Evolutionary conservation across 2,797 vertebrate genomes (phyloP).

Genomic region (Rhynchonycteris naso): DNA sequence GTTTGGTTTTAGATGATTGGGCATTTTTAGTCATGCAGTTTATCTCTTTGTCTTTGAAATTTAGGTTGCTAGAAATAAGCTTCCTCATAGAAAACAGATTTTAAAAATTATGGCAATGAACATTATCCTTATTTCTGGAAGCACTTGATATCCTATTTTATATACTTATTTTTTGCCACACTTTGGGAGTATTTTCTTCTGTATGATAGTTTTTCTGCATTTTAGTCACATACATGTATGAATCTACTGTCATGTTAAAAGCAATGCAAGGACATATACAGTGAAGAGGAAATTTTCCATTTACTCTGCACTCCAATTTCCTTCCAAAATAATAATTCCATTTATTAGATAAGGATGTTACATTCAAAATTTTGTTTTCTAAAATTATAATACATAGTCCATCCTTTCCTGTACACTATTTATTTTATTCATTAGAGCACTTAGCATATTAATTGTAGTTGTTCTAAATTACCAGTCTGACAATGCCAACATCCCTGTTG

Average conservation of each 20-base stretch:
- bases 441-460: not conserved
- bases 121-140: not conserved
- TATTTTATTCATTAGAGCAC: not conserved
- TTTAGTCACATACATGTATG: not conserved
- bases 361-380: not conserved
- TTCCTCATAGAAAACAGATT: not conserved
- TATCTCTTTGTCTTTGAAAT: not conserved
- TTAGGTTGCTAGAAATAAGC: not conserved
- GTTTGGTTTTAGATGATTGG: not conserved
- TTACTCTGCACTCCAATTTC: not conserved
- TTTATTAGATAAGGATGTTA: not conserved
- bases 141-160: not conserved
- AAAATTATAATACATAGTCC: not conserved
- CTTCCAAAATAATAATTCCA: not conserved
- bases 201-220: not conserved
- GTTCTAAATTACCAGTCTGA: not conserved
- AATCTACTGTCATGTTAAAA: not conserved
- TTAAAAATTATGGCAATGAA: not conserved
- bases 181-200: no score
- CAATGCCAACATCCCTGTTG: not conserved
- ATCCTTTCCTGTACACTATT: not conserved
- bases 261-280: not conserved
- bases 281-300: not conserved
- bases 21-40: not conserved
- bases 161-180: not conserved